phyloP scores from a whole-genome alignment of 2,888 invertebrate species.

The Exocentrus adspersus region DNA sequence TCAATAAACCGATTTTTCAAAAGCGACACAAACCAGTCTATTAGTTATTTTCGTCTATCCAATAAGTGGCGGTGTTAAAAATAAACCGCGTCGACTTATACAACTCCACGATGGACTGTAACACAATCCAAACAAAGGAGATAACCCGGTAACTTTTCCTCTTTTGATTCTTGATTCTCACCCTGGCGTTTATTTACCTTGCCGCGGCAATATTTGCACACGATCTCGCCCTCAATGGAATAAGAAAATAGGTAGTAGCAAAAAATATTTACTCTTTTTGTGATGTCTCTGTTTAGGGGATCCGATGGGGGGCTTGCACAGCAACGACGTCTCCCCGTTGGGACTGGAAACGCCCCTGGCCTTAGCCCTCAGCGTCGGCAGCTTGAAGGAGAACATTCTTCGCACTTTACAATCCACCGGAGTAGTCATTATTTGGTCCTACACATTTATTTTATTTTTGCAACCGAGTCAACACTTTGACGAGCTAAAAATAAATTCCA shows the following conservation, averaged over 20 bases:
- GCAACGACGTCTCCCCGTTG: constrained; percentile 58
- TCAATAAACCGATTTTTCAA: background rate
- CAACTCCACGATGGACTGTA: too few relatives aligned
- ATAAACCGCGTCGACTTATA: background rate
- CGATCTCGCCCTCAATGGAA: constrained; percentile 8
- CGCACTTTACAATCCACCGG: constrained; percentile 12
- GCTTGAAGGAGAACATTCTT: constrained; percentile 69
- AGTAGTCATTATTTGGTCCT: background rate
- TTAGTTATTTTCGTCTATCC: background rate
- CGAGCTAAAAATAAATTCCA: too few relatives aligned
- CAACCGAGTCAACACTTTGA: too few relatives aligned
- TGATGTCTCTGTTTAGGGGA: constrained; percentile 63
- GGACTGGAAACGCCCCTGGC: constrained; percentile 67
- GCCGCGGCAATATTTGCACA: constrained; percentile 2
- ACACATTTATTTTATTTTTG: too few relatives aligned
- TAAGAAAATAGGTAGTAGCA: constrained; percentile 8
- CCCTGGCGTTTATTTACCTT: too few relatives aligned
- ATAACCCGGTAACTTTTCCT: background rate
- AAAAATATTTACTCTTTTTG: constrained; percentile 59
- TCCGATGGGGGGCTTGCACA: constrained; percentile 68
- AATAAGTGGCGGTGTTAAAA: constrained; percentile 11
- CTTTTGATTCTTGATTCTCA: too few relatives aligned
- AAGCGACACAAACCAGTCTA: background rate
- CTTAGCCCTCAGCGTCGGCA: constrained; percentile 66
- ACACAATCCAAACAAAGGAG: background rate